Conservation (phyloP, 1,140 invertebrate species). For the Ips typographus region DNA sequence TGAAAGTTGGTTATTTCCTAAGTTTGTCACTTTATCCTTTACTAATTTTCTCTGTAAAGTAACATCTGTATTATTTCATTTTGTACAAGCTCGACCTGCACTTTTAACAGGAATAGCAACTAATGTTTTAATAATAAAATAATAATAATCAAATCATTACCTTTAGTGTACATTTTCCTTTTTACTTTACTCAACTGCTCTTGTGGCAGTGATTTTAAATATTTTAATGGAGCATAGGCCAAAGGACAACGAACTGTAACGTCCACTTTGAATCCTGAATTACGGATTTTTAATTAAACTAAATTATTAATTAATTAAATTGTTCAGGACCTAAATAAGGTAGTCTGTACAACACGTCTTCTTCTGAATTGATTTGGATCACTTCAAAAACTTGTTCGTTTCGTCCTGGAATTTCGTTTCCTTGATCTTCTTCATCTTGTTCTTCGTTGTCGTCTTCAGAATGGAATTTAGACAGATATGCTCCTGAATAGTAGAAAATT, state of each 20-base stretch:
- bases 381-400: constrained; percentile 13
- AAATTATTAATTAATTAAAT: background rate
- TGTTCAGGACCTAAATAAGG: constrained; percentile 35
- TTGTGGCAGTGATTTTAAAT: constrained; percentile 25
- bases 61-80: no score
- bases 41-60: no score
- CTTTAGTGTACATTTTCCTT: constrained; percentile 24
- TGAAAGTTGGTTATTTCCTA: no score
- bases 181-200: constrained; percentile 6
- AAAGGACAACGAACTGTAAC: constrained; percentile 38
- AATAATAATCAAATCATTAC: background rate
- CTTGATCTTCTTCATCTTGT: constrained; percentile 34
- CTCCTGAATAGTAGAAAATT: constrained; percentile 21
- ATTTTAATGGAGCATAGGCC: constrained; percentile 37
- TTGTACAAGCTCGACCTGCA: no score
- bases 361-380: constrained; percentile 26
- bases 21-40: no score
- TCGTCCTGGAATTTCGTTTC: constrained; percentile 28
- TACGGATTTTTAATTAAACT: background rate
- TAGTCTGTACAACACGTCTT: constrained; percentile 33
- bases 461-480: constrained; percentile 39
- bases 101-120: no score
- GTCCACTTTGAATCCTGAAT: constrained; percentile 37
- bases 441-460: constrained; percentile 35
- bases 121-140: no score